Evolutionary conservation across 2,113 vertebrate genomes (phyloP).

Genomic region (Tauraco erythrolophus): DNA sequence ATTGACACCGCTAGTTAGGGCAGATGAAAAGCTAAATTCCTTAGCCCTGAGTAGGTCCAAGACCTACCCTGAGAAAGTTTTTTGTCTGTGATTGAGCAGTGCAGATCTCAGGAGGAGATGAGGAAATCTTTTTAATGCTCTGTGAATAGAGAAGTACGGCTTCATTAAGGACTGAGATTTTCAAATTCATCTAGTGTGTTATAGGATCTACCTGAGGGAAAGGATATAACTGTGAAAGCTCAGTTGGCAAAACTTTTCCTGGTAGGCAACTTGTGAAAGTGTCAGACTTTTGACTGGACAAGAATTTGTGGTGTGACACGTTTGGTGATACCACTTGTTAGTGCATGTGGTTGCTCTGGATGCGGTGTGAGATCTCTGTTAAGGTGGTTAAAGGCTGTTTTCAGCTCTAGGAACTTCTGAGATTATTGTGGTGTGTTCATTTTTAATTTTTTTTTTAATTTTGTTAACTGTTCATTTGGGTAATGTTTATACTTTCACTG

Average conservation of each 20-base stretch:
- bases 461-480: neutral
- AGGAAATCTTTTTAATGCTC: neutral
- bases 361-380: neutral
- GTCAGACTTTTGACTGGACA: neutral
- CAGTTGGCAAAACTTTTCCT: neutral
- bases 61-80: neutral
- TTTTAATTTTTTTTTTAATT: neutral
- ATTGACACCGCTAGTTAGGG: neutral
- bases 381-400: neutral
- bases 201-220: neutral
- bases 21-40: neutral
- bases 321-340: neutral
- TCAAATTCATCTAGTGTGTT: neutral
- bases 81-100: neutral
- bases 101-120: neutral
- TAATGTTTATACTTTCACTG: neutral
- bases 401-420: neutral
- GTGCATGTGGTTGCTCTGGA: neutral
- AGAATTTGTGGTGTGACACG: neutral
- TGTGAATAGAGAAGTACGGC: neutral
- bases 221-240: neutral
- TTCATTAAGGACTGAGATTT: neutral
- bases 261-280: neutral
- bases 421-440: neutral
- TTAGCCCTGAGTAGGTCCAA: neutral